Evolutionary conservation across 1,140 invertebrate species (phyloP).

Genomic region (Berghia stephanieae): DNA sequence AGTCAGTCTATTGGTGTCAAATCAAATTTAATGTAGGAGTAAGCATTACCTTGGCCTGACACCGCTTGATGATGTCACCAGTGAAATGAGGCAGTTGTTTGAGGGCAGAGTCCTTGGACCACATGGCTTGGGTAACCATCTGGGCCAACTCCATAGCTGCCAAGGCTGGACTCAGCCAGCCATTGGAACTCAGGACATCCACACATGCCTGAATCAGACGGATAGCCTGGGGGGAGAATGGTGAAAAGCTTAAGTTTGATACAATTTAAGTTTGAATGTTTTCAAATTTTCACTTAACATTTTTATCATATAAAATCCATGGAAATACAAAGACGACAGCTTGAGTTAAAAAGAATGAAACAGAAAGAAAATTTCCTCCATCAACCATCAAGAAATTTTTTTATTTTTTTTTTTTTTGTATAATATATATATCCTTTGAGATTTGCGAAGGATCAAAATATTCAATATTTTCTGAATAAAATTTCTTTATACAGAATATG

Average conservation of each 20-base stretch:
- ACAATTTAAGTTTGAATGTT: no score
- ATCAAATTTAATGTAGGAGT: background rate
- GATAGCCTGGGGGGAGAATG: slow-evolving; percentile 58
- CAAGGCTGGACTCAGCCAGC: slow-evolving; percentile 96
- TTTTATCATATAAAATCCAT: background rate
- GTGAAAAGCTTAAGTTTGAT: no score
- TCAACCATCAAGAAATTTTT: no score
- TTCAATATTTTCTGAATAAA: no score
- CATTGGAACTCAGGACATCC: slow-evolving; percentile 96
- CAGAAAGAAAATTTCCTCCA: no score
- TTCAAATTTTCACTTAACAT: background rate
- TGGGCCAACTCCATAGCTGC: slow-evolving; percentile 99
- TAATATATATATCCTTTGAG: no score
- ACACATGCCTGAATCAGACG: slow-evolving; percentile 97
- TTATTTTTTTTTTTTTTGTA: no score
- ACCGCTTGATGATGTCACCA: slow-evolving; percentile 87
- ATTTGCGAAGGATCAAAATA: no score
- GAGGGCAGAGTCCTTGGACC: slow-evolving; percentile 97
- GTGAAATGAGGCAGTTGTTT: slow-evolving; percentile 97
- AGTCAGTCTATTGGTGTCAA: no score
- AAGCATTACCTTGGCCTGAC: slow-evolving; percentile 80
- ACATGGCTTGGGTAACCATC: slow-evolving; percentile 99
- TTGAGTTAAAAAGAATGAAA: background rate
- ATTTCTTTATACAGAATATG: no score
- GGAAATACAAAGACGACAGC: background rate